phyloP scores from a whole-genome alignment of 2,797 vertebrate genomes.

The Cossypha heuglini region DNA sequence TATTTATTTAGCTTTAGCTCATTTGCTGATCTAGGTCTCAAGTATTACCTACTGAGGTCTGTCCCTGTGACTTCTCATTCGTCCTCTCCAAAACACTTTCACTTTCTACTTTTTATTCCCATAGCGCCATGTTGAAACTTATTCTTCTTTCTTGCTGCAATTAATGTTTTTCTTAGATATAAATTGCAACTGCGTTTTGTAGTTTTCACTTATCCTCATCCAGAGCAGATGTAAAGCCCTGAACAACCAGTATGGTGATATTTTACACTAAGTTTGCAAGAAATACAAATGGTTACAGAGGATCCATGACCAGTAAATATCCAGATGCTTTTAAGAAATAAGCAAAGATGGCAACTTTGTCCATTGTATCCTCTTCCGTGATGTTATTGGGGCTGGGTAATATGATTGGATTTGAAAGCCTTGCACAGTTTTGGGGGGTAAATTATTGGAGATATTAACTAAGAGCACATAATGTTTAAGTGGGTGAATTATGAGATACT shows the following conservation, averaged over 20 bases:
- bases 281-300: not conserved
- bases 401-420: not conserved
- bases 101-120: not conserved
- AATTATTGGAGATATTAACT: not conserved
- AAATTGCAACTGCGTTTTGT: not conserved
- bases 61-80: not conserved
- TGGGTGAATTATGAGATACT: not conserved
- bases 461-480: not conserved
- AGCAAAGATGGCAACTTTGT: not conserved
- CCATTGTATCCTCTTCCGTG: not conserved
- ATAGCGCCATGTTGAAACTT: not conserved
- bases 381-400: not conserved
- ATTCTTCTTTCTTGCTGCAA: not conserved
- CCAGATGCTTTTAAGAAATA: not conserved
- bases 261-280: not conserved
- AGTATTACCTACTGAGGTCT: not conserved
- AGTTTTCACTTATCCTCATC: not conserved
- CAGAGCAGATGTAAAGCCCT: not conserved
- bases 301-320: not conserved
- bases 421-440: accelerated
- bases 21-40: not conserved
- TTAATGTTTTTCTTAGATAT: not conserved
- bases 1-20: not conserved
- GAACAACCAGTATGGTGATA: not conserved
- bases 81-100: not conserved